Evolutionary conservation across 1,140 invertebrate species (phyloP).

Genomic region (Aphis gossypii): DNA sequence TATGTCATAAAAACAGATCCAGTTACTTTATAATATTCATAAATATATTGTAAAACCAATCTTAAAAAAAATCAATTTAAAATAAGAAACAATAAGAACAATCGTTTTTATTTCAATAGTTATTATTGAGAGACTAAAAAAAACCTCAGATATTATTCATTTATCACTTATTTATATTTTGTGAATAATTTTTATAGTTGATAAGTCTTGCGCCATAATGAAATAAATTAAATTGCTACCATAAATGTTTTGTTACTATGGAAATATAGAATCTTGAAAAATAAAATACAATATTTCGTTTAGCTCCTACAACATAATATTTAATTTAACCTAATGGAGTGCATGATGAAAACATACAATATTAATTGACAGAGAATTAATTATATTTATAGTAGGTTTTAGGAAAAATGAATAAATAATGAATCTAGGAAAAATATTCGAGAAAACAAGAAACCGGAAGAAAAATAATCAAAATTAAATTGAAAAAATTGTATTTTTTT

Average conservation of each 20-base stretch:
- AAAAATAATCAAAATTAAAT: background rate
- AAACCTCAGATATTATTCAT: background rate
- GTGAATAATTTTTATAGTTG: background rate
- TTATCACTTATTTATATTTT: background rate
- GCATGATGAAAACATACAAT: background rate
- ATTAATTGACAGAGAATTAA: background rate
- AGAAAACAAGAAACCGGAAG: background rate
- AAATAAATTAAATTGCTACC: background rate
- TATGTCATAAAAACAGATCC: constrained; percentile 4
- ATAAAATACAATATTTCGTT: background rate
- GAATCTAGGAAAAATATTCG: background rate
- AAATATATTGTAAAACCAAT: background rate
- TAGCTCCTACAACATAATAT: background rate
- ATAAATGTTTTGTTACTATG: background rate
- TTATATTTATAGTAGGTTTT: background rate
- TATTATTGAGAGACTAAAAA: background rate
- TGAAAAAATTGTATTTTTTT: background rate
- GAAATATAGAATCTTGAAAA: background rate
- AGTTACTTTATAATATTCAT: constrained; percentile 2
- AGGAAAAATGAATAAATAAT: background rate
- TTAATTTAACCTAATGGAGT: background rate
- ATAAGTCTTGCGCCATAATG: background rate
- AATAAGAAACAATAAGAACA: constrained; percentile 13
- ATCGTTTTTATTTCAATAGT: background rate
- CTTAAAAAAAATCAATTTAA: background rate